These are phyloP conservation scores for Spilosoma lubricipeda DNA, from an alignment of 2,888 invertebrate genomes.

Conservation along the genomic window DNA sequence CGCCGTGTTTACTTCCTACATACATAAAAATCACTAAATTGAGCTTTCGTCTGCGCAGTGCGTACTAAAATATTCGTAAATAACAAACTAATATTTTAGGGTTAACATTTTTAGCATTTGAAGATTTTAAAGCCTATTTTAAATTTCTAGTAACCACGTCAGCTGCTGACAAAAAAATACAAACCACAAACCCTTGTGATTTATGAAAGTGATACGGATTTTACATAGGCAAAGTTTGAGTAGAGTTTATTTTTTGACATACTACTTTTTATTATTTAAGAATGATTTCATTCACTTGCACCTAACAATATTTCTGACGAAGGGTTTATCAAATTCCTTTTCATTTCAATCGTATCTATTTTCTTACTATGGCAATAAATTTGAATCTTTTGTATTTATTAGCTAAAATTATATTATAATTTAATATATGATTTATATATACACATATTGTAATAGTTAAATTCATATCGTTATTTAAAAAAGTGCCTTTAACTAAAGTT, in stretches of 20 bases:
- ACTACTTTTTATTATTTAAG: background rate
- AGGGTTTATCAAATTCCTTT: background rate
- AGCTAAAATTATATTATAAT: no score
- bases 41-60: conserved; percentile 24
- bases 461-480: background rate
- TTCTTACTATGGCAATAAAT: background rate
- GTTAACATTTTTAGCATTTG: background rate
- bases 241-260: no score
- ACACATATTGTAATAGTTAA: background rate
- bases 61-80: background rate
- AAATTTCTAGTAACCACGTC: background rate
- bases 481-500: background rate
- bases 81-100: background rate
- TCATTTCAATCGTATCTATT: background rate
- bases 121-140: background rate
- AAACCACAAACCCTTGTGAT: background rate
- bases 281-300: background rate
- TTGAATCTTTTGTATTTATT: background rate
- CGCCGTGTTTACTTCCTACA: conserved; percentile 42
- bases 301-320: background rate
- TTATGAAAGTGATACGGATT: no score
- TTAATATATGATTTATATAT: background rate
- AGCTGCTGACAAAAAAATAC: background rate
- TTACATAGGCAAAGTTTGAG: no score
- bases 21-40: conserved; percentile 42